Percentiles rank a stretch among this genome's conserved stretches.
phyloP scores from a whole-genome alignment of 2,113 vertebrate species.

The Pelusios castaneus region DNA sequence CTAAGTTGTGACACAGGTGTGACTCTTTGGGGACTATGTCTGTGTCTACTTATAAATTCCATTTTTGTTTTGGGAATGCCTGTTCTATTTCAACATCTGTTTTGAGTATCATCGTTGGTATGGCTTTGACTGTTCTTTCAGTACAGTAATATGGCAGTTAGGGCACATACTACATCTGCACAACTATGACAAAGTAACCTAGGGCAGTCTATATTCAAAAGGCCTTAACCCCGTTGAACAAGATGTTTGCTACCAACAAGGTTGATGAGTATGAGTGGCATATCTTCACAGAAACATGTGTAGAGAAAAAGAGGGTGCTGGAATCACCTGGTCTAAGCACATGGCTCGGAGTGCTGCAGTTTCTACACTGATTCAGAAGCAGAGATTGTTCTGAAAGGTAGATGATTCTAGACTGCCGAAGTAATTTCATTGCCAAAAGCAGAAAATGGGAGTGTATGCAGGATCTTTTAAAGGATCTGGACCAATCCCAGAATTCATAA shows the following conservation, averaged over 20 bases:
- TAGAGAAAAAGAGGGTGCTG: background rate
- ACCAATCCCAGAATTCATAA: too few species aligned
- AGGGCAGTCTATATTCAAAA: background rate
- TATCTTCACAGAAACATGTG: background rate
- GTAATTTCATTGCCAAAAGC: background rate
- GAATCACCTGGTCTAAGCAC: background rate
- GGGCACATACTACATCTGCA: background rate
- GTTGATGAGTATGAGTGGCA: background rate
- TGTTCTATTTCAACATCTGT: background rate
- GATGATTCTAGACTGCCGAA: background rate
- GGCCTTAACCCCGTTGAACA: background rate
- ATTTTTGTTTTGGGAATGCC: background rate
- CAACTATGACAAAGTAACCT: background rate
- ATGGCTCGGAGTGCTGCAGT: background rate
- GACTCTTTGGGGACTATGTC: conserved; percentile 1
- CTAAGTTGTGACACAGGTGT: conserved; percentile 17
- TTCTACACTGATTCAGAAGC: background rate
- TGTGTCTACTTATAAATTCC: background rate
- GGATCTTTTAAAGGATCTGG: background rate
- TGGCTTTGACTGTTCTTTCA: background rate
- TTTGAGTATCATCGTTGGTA: conserved; percentile 11
- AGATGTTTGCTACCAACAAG: background rate
- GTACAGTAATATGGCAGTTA: background rate
- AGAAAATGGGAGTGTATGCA: background rate
- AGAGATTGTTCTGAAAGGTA: background rate